These are phyloP conservation scores for Odontocolon sp. DNA, from an alignment of 2,888 invertebrate genomes.

Conservation along the genomic window DNA sequence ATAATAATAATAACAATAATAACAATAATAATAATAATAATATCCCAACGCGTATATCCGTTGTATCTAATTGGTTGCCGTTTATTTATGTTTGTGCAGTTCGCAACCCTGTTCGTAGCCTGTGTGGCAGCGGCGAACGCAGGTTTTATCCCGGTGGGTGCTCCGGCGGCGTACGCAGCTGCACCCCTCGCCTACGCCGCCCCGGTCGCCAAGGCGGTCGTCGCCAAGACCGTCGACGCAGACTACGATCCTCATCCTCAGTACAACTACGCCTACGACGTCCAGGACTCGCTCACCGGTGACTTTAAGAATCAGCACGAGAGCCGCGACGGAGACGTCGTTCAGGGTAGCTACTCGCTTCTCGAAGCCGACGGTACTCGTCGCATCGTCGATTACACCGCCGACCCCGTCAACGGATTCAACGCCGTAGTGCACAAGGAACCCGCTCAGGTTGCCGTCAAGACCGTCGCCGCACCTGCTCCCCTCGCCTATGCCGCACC, in stretches of 20 bases:
- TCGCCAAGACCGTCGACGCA: constrained; percentile 52
- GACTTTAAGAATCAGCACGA: constrained; percentile 66
- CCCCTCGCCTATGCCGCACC: constrained; percentile 58
- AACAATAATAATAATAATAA: not conserved
- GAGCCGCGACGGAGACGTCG: constrained; percentile 61
- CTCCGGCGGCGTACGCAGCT: constrained; percentile 29
- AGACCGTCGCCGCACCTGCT: constrained; percentile 59
- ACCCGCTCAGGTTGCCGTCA: constrained; percentile 56
- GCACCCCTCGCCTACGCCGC: constrained; percentile 49
- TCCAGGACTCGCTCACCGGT: constrained; percentile 67
- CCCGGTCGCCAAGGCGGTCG: constrained; percentile 52
- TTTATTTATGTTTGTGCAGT: constrained; percentile 62
- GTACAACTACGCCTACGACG: constrained; percentile 66
- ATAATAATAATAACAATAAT: no score
- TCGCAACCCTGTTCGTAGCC: constrained; percentile 75
- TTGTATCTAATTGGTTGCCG: not conserved
- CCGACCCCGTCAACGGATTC: constrained; percentile 61
- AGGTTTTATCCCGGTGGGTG: constrained; percentile 76
- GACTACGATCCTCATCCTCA: constrained; percentile 61
- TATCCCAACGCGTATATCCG: not conserved
- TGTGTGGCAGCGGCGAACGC: constrained; percentile 81
- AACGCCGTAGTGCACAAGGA: constrained; percentile 62
- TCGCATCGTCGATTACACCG: constrained; percentile 61
- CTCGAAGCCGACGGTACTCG: constrained; percentile 62
- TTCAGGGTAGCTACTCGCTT: constrained; percentile 62